These are phyloP conservation scores for Coendou prehensilis DNA, from an alignment of 2,797 vertebrate species.

Conservation along the genomic window DNA sequence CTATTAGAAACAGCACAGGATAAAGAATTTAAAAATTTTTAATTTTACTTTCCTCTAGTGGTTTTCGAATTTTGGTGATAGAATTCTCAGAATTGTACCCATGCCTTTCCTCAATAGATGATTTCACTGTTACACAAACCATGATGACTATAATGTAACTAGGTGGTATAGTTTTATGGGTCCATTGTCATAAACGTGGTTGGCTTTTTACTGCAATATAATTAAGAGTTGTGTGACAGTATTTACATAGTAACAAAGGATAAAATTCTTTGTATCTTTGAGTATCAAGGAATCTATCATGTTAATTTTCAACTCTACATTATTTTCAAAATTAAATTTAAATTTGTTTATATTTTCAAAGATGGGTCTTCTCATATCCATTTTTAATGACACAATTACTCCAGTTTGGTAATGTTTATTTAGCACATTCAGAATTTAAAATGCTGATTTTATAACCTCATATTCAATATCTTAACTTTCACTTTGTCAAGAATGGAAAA, in stretches of 20 bases:
- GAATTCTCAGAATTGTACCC: not conserved
- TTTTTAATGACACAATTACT: not conserved
- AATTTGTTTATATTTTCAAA: not conserved
- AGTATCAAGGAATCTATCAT: not conserved
- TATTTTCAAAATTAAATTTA: not conserved
- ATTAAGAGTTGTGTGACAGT: no score
- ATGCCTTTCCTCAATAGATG: not conserved
- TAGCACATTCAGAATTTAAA: not conserved
- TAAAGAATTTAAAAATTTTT: not conserved
- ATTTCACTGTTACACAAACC: not conserved
- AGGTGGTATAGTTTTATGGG: not conserved
- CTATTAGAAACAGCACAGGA: not conserved
- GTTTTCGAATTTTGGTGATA: not conserved
- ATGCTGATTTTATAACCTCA: not conserved
- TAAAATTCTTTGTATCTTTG: not conserved
- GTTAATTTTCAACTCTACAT: not conserved
- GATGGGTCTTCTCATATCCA: not conserved
- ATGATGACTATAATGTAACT: not conserved
- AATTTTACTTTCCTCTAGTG: not conserved
- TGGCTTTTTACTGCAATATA: not conserved
- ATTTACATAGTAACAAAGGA: not conserved
- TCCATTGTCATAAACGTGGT: no score
- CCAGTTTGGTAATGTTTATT: not conserved
- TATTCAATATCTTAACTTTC: not conserved
- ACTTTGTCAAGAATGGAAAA: not conserved